Evolutionary conservation across 30 jellyfish, hydroid and myxozoan genomes (phyloP).

Genomic region (Catostylus mosaicus): DNA sequence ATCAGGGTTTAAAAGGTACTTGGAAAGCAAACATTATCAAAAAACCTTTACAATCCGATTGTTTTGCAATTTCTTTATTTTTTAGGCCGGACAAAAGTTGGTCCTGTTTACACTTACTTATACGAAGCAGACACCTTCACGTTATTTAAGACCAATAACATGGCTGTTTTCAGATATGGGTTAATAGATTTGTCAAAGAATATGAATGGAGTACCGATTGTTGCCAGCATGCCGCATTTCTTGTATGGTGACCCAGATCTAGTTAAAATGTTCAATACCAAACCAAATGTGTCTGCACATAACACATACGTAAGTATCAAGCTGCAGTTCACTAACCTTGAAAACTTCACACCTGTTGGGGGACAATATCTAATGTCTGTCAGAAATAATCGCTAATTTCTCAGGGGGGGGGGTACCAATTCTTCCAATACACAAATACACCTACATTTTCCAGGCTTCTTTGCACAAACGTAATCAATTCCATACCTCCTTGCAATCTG

Average conservation of each 20-base stretch:
- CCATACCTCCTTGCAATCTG: no score
- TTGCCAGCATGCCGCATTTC: slow-evolving; percentile 74
- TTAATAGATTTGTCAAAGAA: slow-evolving; percentile 33
- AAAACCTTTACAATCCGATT: no score
- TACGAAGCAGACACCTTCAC: slow-evolving; percentile 30
- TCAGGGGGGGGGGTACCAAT: no score
- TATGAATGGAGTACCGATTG: slow-evolving; percentile 32
- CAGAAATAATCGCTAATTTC: no score
- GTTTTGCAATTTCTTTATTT: neutral
- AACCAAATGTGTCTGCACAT: slow-evolving; percentile 48
- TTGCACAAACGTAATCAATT: no score
- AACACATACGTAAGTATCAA: slow-evolving; percentile 34
- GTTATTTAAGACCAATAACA: slow-evolving; percentile 38
- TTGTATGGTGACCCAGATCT: slow-evolving; percentile 51
- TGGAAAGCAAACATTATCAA: no score
- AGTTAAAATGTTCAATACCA: slow-evolving; percentile 28
- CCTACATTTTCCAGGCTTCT: no score
- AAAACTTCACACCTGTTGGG: no score
- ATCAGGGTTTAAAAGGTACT: no score
- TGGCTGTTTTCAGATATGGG: slow-evolving; percentile 54
- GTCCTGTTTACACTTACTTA: slow-evolving; percentile 14
- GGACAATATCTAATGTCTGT: no score
- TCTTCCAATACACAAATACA: neutral
- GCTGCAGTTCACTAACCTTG: no score
- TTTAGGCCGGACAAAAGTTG: slow-evolving; percentile 16